A percentile compares a stretch with the other conserved stretches of the same genome.
phyloP scores from a whole-genome alignment of 2,888 invertebrate genomes.

The Timandra comae region DNA sequence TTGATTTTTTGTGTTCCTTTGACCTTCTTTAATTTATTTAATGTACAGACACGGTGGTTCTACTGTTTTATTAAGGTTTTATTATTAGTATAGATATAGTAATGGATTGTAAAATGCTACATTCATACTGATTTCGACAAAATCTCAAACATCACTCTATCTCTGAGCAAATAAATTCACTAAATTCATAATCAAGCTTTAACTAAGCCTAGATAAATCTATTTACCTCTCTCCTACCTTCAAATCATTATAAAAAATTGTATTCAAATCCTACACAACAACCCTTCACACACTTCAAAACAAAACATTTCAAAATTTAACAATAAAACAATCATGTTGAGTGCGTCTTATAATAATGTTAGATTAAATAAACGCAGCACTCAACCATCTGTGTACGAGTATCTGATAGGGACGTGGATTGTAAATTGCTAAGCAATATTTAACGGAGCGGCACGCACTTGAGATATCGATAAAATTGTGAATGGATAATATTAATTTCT shows the following conservation, averaged over 20 bases:
- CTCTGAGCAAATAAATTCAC: too few relatives aligned
- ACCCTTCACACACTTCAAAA: background rate
- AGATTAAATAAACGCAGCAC: background rate
- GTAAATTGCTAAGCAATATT: constrained; percentile 6
- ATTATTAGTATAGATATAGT: too few relatives aligned
- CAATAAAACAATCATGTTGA: background rate
- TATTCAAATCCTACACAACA: background rate
- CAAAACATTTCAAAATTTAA: background rate
- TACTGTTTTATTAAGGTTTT: too few relatives aligned
- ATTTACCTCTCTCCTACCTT: background rate
- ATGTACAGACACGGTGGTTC: too few relatives aligned
- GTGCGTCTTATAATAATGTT: background rate
- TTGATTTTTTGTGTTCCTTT: too few relatives aligned
- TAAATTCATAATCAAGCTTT: too few relatives aligned
- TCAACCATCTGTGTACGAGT: background rate
- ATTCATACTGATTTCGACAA: too few relatives aligned
- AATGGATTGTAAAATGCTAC: too few relatives aligned
- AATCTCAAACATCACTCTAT: too few relatives aligned
- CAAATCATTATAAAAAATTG: background rate
- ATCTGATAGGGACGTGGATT: constrained; percentile 6
- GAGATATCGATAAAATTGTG: background rate
- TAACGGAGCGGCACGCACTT: background rate
- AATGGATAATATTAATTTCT: too few relatives aligned
- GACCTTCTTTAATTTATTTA: too few relatives aligned
- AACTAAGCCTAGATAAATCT: too few relatives aligned